Evolutionary conservation across 2,797 vertebrate genomes (phyloP).

Genomic region (Sebastiscus albofasciatus): DNA sequence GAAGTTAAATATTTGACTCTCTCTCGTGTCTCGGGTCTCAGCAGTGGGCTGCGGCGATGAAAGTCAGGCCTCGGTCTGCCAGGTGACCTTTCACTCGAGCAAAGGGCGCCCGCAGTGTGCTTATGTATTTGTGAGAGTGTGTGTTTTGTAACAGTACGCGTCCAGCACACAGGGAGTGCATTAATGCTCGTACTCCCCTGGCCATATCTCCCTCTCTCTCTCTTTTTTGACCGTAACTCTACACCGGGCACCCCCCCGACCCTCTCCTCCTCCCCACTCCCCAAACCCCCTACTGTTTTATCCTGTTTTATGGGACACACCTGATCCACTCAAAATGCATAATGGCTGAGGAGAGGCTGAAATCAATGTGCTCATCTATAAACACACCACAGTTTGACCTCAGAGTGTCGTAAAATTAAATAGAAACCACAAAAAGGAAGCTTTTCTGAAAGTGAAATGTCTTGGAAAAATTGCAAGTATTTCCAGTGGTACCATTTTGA

Average conservation of each 20-base stretch:
- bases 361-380: slow-evolving; percentile 53
- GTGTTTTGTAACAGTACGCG: slow-evolving; percentile 71
- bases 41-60: slow-evolving; percentile 15
- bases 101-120: slow-evolving; percentile 44
- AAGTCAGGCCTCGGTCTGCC: slow-evolving; percentile 35
- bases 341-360: slow-evolving; percentile 30
- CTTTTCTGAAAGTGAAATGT: neutral
- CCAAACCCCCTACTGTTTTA: slow-evolving; percentile 62
- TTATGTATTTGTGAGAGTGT: slow-evolving; percentile 51
- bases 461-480: neutral
- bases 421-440: neutral
- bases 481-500: neutral
- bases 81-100: slow-evolving; percentile 66
- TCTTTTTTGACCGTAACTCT: slow-evolving; percentile 68
- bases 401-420: neutral
- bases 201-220: slow-evolving; percentile 47
- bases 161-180: slow-evolving; percentile 66
- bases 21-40: slow-evolving; percentile 9
- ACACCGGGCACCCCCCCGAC: slow-evolving; percentile 32
- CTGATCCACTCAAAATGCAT: slow-evolving; percentile 66
- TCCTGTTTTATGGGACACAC: slow-evolving; percentile 73
- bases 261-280: slow-evolving; percentile 16
- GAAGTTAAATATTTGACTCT: neutral
- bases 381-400: slow-evolving; percentile 36
- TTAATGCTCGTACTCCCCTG: slow-evolving; percentile 68